Base-by-base conservation (phyloP, 2,888 invertebrate species). In the Drosophila suboccidentalis region DNA sequence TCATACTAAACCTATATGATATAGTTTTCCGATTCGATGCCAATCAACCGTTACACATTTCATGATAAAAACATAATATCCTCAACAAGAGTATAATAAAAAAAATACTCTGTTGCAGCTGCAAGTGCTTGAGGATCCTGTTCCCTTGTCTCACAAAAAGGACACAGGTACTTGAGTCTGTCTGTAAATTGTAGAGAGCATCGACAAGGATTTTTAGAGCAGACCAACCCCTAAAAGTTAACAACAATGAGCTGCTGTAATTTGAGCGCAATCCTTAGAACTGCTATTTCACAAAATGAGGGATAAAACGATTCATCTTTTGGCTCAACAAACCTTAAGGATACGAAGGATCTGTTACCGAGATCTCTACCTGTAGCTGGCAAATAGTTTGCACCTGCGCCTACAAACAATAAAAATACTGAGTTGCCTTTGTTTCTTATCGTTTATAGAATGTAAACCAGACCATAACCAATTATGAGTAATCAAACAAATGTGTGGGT, bases 151-250 rank as follows among this genome's bases (percentile, higher is more conserved):
- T 15, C 3, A 34, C n/a, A 0, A 39, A 44, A 38, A 44, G 61
- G 32, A 55, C 49, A 34, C 80, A 77, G 78, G 68, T 68, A 80
- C 66, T 77, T 64, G 55, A 71, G 60, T 9, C 10, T 4, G 29
- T 15, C 13, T 15, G 17, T 8, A 46, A 13, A 15, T 13, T 15
- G 47, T 11, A 39, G 29, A 57, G 13, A 58, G 17, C 13, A 34
- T 15, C 34, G 13, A 17, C 39, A 38, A 29, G 29, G 19, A 51
- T 22, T 22, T 19, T 1, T n/a, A 34, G 17, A 19, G 13, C 32
- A 15, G 46, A 58, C 46, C 46, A 65, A 43, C 66, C 61, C 66
- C 66, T 66, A 66, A 49, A 26, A 55, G 26, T 26, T 1, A 44
- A 50, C 43, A 50, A 50, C 41, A 19, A 17, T 4, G 17, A 4